These are phyloP conservation scores for Sorex araneus DNA, from an alignment of 2,113 vertebrate genomes.

Conservation along the genomic window DNA sequence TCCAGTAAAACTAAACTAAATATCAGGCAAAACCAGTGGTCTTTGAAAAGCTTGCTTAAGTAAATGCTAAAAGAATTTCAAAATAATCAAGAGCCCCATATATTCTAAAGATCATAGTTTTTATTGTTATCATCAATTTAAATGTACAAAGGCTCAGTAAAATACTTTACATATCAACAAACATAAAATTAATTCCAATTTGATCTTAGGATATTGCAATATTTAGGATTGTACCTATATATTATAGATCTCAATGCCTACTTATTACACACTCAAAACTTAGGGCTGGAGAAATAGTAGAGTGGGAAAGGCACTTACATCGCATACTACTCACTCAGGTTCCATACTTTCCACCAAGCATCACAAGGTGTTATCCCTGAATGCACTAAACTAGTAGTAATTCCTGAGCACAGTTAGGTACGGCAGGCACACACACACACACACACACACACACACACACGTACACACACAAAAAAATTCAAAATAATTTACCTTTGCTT, in stretches of 20 bases:
- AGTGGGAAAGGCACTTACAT: too few species aligned
- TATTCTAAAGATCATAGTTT: not conserved
- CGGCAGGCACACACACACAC: too few species aligned
- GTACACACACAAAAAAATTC: not conserved
- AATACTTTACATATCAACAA: not conserved
- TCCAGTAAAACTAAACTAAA: constrained; percentile 27
- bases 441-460: too few species aligned
- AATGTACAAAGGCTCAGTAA: not conserved
- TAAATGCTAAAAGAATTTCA: constrained; percentile 30
- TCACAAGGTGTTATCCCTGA: too few species aligned
- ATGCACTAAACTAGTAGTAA: too few species aligned
- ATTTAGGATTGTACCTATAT: not conserved
- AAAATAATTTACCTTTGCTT: not conserved
- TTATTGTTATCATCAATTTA: not conserved
- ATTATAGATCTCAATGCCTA: not conserved
- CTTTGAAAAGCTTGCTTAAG: not conserved
- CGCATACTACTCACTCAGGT: too few species aligned
- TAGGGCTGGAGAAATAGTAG: too few species aligned
- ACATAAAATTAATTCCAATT: not conserved
- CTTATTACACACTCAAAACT: too few species aligned
- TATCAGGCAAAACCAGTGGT: not conserved
- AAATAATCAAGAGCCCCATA: not conserved
- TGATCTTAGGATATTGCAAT: not conserved
- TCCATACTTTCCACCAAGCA: too few species aligned
- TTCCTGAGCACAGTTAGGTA: too few species aligned